Evolutionary conservation across 2,888 invertebrate species (phyloP), one percentile per base, ranked within the genome.

Genomic region (Hylaea fasciaria): DNA sequence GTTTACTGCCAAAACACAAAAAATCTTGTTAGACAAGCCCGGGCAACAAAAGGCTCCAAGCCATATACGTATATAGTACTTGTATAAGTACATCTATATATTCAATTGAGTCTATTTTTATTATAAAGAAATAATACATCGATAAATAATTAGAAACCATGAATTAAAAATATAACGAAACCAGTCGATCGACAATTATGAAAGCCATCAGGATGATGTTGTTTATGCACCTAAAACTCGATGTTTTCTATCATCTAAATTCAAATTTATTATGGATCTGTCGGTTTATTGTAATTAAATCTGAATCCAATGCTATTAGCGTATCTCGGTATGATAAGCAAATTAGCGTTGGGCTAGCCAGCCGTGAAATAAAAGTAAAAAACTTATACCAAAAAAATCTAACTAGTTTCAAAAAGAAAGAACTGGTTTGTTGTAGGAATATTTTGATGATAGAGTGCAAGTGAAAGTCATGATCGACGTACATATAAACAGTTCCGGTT

Each of bases 401-500:
- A 78, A 77, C 81, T 79, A 77, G 80, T 77, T 73, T 78, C 71
- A 73, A 80, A 64, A 78, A 75, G 74, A 66, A 71, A 78, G 77
- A 90, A 90, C 90, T 81, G 87, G 90, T 91, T 89, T 87, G 76
- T 74, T 80, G 80, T 83, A 76, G 75, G 83, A 89, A 86, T 90
- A 87, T 89, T n/a, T 85, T 81, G 84, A 81, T 86, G 88, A 89
- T 88, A 81, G 86, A 88, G 85, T 89, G 87, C 81, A 85, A 91
- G 91, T 91, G 91, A 91, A 91, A 91, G 91, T 90, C 83, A 86
- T 86, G 85, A 88, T 85, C 83, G 81, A 77, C 82, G 86, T 86
- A 83, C 80, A 80, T 75, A 78, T 81, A 85, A 84, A 85, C 78
- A 88, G 87, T 89, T 89, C 88, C 90, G 89, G 89, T 85, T 87